Percentiles rank a stretch among this genome's conserved stretches.
Conservation (phyloP, 2,888 invertebrate genomes). For the Drosophila fungiperda region DNA sequence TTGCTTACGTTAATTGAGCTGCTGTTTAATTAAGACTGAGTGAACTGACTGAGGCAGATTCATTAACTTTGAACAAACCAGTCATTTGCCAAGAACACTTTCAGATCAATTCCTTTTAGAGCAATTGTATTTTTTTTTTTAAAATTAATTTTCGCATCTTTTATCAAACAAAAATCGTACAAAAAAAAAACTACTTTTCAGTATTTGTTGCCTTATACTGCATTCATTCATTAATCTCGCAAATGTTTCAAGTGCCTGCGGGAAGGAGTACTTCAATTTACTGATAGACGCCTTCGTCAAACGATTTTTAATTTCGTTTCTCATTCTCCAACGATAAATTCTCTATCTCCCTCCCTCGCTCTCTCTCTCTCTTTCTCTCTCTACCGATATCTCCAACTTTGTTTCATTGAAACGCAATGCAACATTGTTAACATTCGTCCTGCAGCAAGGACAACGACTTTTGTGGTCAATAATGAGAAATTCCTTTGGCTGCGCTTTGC, state of each 20-base stretch:
- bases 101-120: conserved; percentile 53
- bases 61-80: conserved; percentile 53
- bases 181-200: conserved; percentile 28
- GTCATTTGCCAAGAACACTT: conserved; percentile 48
- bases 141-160: conserved; percentile 60
- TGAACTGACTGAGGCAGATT: conserved; percentile 23
- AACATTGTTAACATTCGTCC: conserved; percentile 64
- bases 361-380: conserved; percentile 28
- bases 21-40: conserved; percentile 52
- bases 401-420: conserved; percentile 38
- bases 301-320: conserved; percentile 76
- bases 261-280: conserved; percentile 31
- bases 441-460: conserved; percentile 51
- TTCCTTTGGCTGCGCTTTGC: conserved; percentile 68
- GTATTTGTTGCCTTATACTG: conserved; percentile 47
- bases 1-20: conserved; percentile 72
- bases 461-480: conserved; percentile 77
- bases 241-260: conserved; percentile 48
- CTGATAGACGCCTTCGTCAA: conserved; percentile 63
- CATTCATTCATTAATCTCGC: conserved; percentile 66
- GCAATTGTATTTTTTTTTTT: conserved; percentile 47
- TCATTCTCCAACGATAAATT: conserved; percentile 1
- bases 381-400: conserved; percentile 6
- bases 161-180: background rate
- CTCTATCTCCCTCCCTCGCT: background rate